phyloP scores from a whole-genome alignment of 2,113 vertebrate genomes.

The Cottus gobio region DNA sequence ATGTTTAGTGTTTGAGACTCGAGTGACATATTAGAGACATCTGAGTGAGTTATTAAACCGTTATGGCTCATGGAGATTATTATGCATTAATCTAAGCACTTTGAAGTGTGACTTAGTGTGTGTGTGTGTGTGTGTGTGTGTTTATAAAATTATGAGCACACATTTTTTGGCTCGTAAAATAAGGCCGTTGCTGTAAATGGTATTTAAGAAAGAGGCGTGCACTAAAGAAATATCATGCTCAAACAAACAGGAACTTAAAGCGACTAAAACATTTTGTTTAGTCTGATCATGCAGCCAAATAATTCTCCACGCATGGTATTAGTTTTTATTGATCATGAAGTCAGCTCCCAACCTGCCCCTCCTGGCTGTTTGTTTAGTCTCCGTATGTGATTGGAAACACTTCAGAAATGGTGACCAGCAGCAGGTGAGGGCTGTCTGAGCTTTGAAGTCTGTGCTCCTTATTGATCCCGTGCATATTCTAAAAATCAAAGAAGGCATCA shows the following conservation, averaged over 20 bases:
- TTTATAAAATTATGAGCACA: slow-evolving; percentile 47
- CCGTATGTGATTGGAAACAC: slow-evolving; percentile 84
- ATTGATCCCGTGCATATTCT: slow-evolving; percentile 88
- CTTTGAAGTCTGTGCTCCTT: slow-evolving; percentile 88
- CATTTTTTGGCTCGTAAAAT: slow-evolving; percentile 45
- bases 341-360: slow-evolving; percentile 52
- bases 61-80: slow-evolving; percentile 79
- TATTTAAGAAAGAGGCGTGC: slow-evolving; percentile 26
- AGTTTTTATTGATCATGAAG: slow-evolving; percentile 69
- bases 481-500: slow-evolving; percentile 86
- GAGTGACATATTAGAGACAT: slow-evolving; percentile 78
- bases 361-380: slow-evolving; percentile 74
- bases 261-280: slow-evolving; percentile 30
- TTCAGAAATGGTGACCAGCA: slow-evolving; percentile 89
- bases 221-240: slow-evolving; percentile 28
- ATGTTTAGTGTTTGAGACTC: slow-evolving; percentile 73
- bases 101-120: slow-evolving; percentile 73
- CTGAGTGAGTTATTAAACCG: slow-evolving; percentile 80
- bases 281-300: slow-evolving; percentile 49
- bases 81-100: slow-evolving; percentile 78
- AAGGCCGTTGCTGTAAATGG: slow-evolving; percentile 34
- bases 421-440: slow-evolving; percentile 83
- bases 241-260: slow-evolving; percentile 26
- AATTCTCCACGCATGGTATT: slow-evolving; percentile 49
- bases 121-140: slow-evolving; percentile 17